These are phyloP conservation scores for Psittacula cyanocephala DNA, from an alignment of 2,113 vertebrate genomes.

Conservation along the genomic window DNA sequence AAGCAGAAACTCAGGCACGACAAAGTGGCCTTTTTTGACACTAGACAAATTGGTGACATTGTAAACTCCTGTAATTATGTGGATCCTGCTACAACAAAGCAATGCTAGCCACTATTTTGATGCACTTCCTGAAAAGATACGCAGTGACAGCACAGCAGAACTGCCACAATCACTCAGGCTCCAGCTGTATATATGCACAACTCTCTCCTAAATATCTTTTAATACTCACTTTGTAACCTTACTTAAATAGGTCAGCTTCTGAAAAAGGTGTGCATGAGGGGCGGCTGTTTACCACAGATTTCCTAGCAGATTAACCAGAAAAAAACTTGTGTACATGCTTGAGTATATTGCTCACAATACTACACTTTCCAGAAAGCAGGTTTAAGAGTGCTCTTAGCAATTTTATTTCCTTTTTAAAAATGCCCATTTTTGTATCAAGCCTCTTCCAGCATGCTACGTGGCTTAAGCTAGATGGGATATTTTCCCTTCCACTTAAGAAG, in stretches of 20 bases:
- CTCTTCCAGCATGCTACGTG: neutral
- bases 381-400: neutral
- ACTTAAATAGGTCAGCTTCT: neutral
- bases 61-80: neutral
- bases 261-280: neutral
- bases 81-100: neutral
- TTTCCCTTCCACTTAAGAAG: neutral
- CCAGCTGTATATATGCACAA: neutral
- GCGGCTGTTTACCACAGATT: neutral
- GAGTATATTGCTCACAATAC: neutral
- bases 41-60: neutral
- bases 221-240: neutral
- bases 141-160: slow-evolving; percentile 2
- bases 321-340: fast-evolving
- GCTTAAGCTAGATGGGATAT: neutral
- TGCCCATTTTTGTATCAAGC: neutral
- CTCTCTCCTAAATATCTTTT: neutral
- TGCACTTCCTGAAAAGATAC: neutral
- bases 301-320: neutral
- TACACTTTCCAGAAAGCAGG: neutral
- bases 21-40: neutral
- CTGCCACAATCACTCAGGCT: slow-evolving; percentile 11
- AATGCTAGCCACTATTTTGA: neutral
- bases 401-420: neutral
- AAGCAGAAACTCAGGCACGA: neutral